These are phyloP conservation scores for Phalera bucephala DNA, from an alignment of 2,888 invertebrate species.

Conservation along the genomic window DNA sequence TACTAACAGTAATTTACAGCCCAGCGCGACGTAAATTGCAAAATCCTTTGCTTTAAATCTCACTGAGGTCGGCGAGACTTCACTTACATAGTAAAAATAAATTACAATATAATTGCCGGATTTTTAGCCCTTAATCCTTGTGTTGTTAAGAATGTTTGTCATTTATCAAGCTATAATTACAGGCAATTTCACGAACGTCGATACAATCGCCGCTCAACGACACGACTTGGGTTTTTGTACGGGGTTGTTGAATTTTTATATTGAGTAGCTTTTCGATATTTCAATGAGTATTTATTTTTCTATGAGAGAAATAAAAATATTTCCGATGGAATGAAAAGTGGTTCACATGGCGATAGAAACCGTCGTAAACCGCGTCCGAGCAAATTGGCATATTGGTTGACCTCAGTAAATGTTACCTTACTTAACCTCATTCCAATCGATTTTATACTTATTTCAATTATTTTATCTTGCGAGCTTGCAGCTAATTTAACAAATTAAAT, in stretches of 20 bases:
- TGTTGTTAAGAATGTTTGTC: slow-evolving; percentile 12
- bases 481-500: no score
- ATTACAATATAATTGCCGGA: slow-evolving; percentile 12
- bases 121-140: slow-evolving; percentile 11
- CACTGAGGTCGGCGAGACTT: slow-evolving; percentile 8
- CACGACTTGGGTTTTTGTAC: slow-evolving; percentile 8
- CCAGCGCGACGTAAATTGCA: slow-evolving; percentile 20
- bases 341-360: no score
- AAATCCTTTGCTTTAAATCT: slow-evolving; percentile 16
- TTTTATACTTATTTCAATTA: no score
- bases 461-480: no score
- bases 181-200: slow-evolving; percentile 14
- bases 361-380: no score
- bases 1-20: slow-evolving; percentile 21
- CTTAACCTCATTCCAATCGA: no score
- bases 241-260: not conserved
- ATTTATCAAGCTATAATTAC: slow-evolving; percentile 25
- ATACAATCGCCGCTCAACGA: slow-evolving; percentile 14
- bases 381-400: no score
- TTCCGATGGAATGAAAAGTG: no score
- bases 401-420: no score
- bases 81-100: slow-evolving; percentile 9
- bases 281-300: no score
- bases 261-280: no score
- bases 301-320: no score